Evolutionary conservation across 2,888 invertebrate genomes (phyloP), one percentile per base, ranked within the genome.

Genomic region (Trachelus iudaicus): DNA sequence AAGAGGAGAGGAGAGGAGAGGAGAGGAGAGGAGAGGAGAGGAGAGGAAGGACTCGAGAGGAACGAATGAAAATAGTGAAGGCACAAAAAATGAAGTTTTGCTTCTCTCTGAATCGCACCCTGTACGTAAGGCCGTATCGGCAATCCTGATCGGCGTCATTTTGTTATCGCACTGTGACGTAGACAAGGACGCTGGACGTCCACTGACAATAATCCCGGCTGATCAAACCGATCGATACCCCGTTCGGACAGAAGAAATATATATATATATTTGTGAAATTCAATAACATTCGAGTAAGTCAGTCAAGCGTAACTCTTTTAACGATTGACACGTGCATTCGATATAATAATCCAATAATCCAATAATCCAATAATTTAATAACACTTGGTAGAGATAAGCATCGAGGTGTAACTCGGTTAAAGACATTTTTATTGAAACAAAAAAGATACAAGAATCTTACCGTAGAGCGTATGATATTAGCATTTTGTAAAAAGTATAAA

Each of bases 141-240:
- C 23, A 23, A 80, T 80, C 37, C 69, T 68, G 69, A 75, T 78
- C 82, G 80, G 82, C 82, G 79, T 73, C 74, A 79, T 81, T 77
- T 80, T 76, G 82, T 86, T 87, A 87, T 87, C 87, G 80, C 79
- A 77, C 69, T 76, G 69, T 84, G 83, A 85, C 83, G 83, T 82
- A 75, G 79, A 81, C 85, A 87, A 87, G 87, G 87, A 81, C 86
- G 86, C 79, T 75, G 79, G 75, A 81, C 85, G 86, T 83, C 84
- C 86, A 86, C 84, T 56, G 23, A 56, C 56, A 56, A 56, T 56
- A 56, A 56, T 56, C 56, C 56, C 56, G 56, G 23, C 56, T 56
- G 56, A 56, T 56, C 23, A 56, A 56, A 56, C 56, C 0, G 9
- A 56, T 56, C 9, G 56, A 23, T 1, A 23, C 56, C 2, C 1